phyloP scores from a whole-genome alignment of 2,113 vertebrate genomes.

The Vicugna pacos region DNA sequence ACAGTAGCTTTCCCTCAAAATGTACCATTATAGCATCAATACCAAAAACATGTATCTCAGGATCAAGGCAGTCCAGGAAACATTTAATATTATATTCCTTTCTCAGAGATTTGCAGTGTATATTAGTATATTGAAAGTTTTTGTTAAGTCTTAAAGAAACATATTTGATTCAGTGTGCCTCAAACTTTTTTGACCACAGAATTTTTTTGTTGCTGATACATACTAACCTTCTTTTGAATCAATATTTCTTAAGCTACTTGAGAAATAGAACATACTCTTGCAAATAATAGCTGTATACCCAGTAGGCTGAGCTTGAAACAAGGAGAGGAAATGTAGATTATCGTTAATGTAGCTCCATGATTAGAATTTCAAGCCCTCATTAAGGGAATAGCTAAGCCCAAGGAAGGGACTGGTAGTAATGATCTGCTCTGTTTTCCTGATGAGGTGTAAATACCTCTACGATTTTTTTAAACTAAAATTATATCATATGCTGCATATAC shows the following conservation, averaged over 20 bases:
- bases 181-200: background rate
- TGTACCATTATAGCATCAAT: background rate
- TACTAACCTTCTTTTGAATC: background rate
- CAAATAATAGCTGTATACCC: background rate
- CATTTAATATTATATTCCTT: background rate
- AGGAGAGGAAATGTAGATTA: background rate
- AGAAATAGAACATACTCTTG: background rate
- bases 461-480: conserved; percentile 29
- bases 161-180: background rate
- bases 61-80: conserved; percentile 18
- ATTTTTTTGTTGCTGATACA: conserved; percentile 1
- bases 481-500: background rate
- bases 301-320: conserved; percentile 11
- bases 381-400: background rate
- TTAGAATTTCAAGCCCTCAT: background rate
- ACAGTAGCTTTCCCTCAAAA: conserved; percentile 21
- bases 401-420: background rate
- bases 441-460: background rate
- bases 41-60: background rate
- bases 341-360: background rate
- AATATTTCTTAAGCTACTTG: conserved; percentile 14
- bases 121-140: conserved; percentile 22
- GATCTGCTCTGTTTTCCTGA: background rate
- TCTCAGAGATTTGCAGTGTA: background rate
- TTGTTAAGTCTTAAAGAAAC: conserved; percentile 47